Evolutionary conservation across 2,797 vertebrate genomes (phyloP).

Genomic region (Micrastur ruficollis): DNA sequence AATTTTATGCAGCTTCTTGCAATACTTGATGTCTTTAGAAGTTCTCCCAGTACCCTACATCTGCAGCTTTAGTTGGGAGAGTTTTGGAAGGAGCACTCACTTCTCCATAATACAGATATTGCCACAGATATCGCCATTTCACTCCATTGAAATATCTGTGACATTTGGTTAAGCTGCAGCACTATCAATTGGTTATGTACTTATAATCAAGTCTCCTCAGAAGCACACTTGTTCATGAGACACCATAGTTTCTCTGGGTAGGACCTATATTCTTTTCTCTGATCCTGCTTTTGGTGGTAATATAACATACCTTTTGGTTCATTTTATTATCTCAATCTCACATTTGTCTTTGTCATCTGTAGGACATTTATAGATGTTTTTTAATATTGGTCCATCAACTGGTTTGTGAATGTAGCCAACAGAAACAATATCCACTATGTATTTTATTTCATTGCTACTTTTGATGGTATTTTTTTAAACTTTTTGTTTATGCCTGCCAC

Average conservation of each 20-base stretch:
- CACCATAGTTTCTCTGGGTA: neutral
- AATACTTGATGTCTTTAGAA: neutral
- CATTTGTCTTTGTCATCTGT: neutral
- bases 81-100: neutral
- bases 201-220: neutral
- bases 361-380: neutral
- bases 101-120: neutral
- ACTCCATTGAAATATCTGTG: neutral
- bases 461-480: neutral
- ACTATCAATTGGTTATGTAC: neutral
- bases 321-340: neutral
- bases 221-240: neutral
- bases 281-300: neutral
- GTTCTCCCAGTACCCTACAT: neutral
- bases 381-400: neutral
- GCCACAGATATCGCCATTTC: neutral
- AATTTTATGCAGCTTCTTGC: neutral
- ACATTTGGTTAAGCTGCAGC: neutral
- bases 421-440: neutral
- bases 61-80: neutral
- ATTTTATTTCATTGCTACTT: neutral
- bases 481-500: neutral
- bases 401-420: neutral
- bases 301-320: neutral
- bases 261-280: neutral